Evolutionary conservation across 2,888 invertebrate genomes (phyloP), one percentile per base, ranked within the genome.

Genomic region (Drosophila mulleri): DNA sequence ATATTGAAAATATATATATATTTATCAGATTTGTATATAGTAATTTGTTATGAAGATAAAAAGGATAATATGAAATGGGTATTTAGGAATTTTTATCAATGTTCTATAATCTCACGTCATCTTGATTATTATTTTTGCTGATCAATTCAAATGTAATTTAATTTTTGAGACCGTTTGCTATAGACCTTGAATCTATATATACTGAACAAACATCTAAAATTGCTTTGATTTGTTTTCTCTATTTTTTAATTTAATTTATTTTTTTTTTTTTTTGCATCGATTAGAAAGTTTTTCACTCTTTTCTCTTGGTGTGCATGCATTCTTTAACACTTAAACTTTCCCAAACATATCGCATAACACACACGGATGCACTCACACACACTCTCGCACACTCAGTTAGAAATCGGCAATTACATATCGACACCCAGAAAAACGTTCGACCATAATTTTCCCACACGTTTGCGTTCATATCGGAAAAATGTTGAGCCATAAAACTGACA

Each of bases 401-500:
- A 77, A 80, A 85, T 85, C 82, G 78, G 83, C 83, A 89, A 79
- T 88, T 83, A 75, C 72, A 77, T 83, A 87, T 84, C 80, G 85
- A 84, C 84, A 89, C 78, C 89, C 88, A 80, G 44, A 63, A 53
- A 66, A 45, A 63, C 29, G 52, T 39, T 53, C 41, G 37, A 71
- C 57, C 45, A 81, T 79, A 59, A 80, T 82, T 75, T 78, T 78
- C 90, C 91, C 85, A 85, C 83, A 88, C 80, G 76, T 90, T 80
- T 76, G 41, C 65, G 29, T 29, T 32, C 63, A 66, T 85, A 85
- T 88, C 83, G 72, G 65, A 81, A 84, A 80, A 78, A 84, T 80
- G 75, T 73, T 83, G 61, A 72, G 72, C 75, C 78, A 73, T 90
- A 89, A 89, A 90, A 88, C 68, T 83, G 91, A 86, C 91, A 90